Evolutionary conservation across 2,797 vertebrate species (phyloP).

Genomic region (Triplophysa bombifrons): DNA sequence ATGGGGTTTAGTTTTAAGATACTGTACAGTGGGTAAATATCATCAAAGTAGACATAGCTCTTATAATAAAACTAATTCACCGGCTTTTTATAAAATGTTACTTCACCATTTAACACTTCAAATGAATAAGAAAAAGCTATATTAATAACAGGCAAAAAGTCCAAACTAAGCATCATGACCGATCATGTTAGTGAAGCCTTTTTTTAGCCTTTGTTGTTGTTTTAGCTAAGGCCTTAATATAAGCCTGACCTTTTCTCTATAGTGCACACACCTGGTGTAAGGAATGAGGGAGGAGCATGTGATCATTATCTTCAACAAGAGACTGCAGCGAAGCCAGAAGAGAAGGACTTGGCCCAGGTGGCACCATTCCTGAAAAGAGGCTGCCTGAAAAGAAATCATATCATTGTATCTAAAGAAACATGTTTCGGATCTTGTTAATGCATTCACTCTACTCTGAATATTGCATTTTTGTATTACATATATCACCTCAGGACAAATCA

Average conservation of each 20-base stretch:
- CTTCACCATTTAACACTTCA: neutral
- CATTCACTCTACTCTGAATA: too few species aligned
- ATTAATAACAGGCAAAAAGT: neutral
- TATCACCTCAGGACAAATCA: neutral
- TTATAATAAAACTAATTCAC: neutral
- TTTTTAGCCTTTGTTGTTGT: neutral
- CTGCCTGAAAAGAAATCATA: slow-evolving; percentile 60
- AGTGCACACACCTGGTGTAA: slow-evolving; percentile 76
- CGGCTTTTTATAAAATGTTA: neutral
- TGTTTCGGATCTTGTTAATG: neutral
- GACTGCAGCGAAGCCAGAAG: slow-evolving; percentile 74
- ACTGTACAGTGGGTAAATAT: neutral
- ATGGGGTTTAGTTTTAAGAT: neutral
- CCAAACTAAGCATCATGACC: neutral
- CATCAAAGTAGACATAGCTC: neutral
- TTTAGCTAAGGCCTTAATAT: neutral
- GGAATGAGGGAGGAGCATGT: slow-evolving; percentile 76
- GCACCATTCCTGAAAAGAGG: slow-evolving; percentile 47
- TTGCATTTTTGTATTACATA: neutral
- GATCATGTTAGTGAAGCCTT: neutral
- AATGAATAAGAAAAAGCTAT: neutral
- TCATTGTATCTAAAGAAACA: neutral
- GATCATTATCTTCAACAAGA: slow-evolving; percentile 73
- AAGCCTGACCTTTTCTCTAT: neutral
- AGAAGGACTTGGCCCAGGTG: slow-evolving; percentile 63